phyloP scores from a whole-genome alignment of 2,113 vertebrate species.

The Gadus chalcogrammus region DNA sequence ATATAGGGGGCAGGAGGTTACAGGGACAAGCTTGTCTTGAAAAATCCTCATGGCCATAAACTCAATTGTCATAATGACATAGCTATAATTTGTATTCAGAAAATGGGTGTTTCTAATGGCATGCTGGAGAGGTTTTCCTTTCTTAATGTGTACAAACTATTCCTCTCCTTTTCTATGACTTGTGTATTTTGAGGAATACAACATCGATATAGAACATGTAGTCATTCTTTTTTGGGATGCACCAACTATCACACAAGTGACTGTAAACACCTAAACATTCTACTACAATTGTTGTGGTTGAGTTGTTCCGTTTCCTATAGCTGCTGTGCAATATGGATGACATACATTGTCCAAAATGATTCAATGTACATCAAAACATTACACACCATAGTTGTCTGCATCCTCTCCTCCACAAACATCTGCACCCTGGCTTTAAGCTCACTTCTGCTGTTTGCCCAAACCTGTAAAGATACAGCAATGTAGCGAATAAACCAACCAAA shows the following conservation, averaged over 20 bases:
- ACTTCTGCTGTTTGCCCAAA: constrained; percentile 40
- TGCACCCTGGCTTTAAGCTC: constrained; percentile 70
- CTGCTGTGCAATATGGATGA: neutral
- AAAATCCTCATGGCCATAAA: too few relatives aligned
- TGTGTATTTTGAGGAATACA: neutral
- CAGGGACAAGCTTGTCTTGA: too few relatives aligned
- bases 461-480: constrained; percentile 30
- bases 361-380: neutral
- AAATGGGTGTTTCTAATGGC: too few relatives aligned
- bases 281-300: neutral
- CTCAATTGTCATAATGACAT: too few relatives aligned
- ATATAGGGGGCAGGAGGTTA: neutral
- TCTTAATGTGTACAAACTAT: neutral
- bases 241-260: too few relatives aligned
- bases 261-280: too few relatives aligned
- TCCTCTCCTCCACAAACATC: constrained; percentile 80
- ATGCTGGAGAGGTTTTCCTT: too few relatives aligned
- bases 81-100: too few relatives aligned
- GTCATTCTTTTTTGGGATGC: too few relatives aligned
- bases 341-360: neutral
- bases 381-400: constrained; percentile 88
- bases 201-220: too few relatives aligned
- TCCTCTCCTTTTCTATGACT: neutral
- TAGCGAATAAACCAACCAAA: too few relatives aligned
- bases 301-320: too few relatives aligned